Conservation (phyloP, 2,797 vertebrate genomes). For the Onychomys torridus region DNA sequence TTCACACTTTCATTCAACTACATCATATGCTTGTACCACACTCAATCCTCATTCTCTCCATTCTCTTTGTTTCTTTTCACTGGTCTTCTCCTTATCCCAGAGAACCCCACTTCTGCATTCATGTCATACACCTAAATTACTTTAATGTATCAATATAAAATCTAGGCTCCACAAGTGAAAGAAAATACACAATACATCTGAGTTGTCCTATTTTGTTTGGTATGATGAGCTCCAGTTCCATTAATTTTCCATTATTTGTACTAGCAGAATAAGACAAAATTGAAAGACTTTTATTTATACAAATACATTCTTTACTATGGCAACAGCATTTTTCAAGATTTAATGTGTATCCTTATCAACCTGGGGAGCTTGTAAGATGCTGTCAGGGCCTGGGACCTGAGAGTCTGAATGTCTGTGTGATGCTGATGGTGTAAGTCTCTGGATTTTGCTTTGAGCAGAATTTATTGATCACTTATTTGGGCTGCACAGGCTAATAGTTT, state of each 20-base stretch:
- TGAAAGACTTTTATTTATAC: background rate
- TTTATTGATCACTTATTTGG: background rate
- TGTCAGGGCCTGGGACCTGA: background rate
- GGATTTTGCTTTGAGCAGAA: background rate
- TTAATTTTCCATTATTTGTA: background rate
- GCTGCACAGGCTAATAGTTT: background rate
- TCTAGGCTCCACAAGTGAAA: background rate
- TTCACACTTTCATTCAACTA: background rate
- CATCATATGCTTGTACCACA: background rate
- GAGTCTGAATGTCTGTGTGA: background rate
- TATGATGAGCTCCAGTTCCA: background rate
- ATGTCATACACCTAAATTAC: background rate
- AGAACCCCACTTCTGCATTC: background rate
- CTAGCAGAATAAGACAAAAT: background rate
- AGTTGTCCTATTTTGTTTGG: background rate
- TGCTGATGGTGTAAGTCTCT: background rate
- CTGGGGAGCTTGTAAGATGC: background rate
- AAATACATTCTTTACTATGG: background rate
- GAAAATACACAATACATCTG: background rate
- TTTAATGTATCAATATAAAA: background rate
- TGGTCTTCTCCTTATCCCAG: background rate
- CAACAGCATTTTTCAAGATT: conserved; percentile 19
- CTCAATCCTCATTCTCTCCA: background rate
- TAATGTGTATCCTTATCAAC: background rate
- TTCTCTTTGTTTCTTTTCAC: background rate